These are phyloP conservation scores for Pangasius macronema DNA, from an alignment of 2,797 vertebrate species.

Conservation along the genomic window DNA sequence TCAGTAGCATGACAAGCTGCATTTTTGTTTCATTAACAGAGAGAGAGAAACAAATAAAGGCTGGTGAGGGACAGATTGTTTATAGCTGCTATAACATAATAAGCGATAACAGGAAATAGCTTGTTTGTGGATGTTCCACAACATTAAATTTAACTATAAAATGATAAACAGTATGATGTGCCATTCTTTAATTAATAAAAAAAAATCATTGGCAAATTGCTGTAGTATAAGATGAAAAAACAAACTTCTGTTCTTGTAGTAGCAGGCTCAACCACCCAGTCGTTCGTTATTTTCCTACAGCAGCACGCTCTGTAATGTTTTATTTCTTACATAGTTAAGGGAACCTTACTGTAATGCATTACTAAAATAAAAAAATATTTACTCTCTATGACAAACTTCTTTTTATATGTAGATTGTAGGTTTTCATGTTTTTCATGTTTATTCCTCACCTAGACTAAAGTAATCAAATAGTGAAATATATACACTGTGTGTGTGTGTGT, in stretches of 20 bases:
- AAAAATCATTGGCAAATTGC: background rate
- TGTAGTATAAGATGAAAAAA: background rate
- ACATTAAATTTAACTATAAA: background rate
- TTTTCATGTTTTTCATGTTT: background rate
- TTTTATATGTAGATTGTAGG: background rate
- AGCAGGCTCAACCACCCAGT: background rate
- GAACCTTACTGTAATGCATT: background rate
- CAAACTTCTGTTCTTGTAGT: background rate
- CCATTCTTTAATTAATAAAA: background rate
- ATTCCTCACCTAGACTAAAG: background rate
- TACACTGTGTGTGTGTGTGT: background rate
- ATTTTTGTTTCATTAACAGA: background rate
- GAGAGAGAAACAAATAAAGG: background rate
- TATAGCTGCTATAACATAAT: background rate
- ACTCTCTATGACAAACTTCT: background rate
- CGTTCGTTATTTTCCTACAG: background rate
- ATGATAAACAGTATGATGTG: background rate
- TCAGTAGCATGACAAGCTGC: background rate
- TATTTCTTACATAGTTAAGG: background rate
- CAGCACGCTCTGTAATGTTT: background rate
- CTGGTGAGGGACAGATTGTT: background rate
- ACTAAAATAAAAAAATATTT: background rate
- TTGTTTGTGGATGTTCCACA: background rate
- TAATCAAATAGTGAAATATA: constrained; percentile 5
- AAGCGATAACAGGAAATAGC: background rate